Conservation (phyloP, 1,140 invertebrate species). For the Achroia grisella region DNA sequence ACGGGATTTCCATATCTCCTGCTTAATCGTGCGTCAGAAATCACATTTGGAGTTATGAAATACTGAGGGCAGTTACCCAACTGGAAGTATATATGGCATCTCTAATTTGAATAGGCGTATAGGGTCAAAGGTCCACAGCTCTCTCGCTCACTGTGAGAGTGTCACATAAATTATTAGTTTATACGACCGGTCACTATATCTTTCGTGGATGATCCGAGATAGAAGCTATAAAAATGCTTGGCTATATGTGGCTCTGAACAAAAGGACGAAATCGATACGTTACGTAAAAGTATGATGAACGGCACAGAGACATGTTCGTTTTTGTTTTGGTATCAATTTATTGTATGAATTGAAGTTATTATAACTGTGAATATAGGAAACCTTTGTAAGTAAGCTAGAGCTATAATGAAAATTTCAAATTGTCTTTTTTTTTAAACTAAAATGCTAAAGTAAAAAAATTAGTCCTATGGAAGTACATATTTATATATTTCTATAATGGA, state of each 20-base stretch:
- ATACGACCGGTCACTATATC: slow-evolving; percentile 32
- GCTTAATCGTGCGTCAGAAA: slow-evolving; percentile 31
- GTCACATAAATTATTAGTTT: slow-evolving; percentile 41
- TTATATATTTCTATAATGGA: too few relatives aligned
- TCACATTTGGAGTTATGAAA: slow-evolving; percentile 29
- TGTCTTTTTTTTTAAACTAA: too few relatives aligned
- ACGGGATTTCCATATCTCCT: slow-evolving; percentile 17
- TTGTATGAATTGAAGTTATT: too few relatives aligned
- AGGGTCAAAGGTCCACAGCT: slow-evolving; percentile 15
- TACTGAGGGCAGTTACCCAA: slow-evolving; percentile 16
- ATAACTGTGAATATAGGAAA: too few relatives aligned
- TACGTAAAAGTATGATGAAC: too few relatives aligned
- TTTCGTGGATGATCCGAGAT: slow-evolving; percentile 10
- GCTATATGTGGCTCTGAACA: neutral
- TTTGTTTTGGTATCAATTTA: too few relatives aligned
- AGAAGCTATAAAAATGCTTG: slow-evolving; percentile 3
- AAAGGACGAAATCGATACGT: neutral
- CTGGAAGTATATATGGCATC: slow-evolving; percentile 23
- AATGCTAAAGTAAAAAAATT: too few relatives aligned
- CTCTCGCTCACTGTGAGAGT: slow-evolving; percentile 30
- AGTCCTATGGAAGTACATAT: too few relatives aligned
- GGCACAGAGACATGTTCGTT: too few relatives aligned
- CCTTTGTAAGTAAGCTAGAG: too few relatives aligned
- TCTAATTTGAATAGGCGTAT: slow-evolving; percentile 38
- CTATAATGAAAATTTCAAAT: too few relatives aligned